Percentiles rank a stretch among this genome's conserved stretches.
Conservation (phyloP, 2,888 invertebrate genomes). For the Drosophila mercatorum region DNA sequence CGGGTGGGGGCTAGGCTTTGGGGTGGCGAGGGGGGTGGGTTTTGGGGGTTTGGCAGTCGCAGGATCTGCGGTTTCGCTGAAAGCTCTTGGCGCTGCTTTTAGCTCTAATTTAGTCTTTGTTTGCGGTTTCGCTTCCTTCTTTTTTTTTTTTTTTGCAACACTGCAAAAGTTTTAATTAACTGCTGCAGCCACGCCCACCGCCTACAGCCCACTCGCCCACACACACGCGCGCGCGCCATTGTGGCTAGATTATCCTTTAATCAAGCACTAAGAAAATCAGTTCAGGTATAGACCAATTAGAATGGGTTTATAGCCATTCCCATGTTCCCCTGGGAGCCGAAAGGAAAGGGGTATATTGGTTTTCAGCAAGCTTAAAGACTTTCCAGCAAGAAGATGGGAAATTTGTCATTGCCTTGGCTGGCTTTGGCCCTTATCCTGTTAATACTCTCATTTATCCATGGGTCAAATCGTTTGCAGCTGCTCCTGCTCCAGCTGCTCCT, state of each 20-base stretch:
- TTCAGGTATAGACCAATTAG: conserved; percentile 12
- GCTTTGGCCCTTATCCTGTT: neutral
- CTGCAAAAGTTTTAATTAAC: conserved; percentile 78
- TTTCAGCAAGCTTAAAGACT: neutral
- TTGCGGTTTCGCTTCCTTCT: conserved; percentile 69
- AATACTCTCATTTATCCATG: conserved; percentile 7
- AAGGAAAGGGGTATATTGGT: neutral
- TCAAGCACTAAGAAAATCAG: conserved; percentile 34
- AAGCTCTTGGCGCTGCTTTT: conserved; percentile 14
- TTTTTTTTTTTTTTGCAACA: conserved; percentile 42
- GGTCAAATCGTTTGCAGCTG: conserved; percentile 5
- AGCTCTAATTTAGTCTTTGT: conserved; percentile 73
- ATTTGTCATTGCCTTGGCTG: neutral
- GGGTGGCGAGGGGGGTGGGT: neutral
- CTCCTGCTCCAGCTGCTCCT: neutral
- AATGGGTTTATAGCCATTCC: conserved; percentile 2
- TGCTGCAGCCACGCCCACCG: conserved; percentile 54
- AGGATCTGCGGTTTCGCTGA: neutral
- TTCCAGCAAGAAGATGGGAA: neutral
- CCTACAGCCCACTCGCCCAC: neutral
- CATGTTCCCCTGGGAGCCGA: rapidly evolving
- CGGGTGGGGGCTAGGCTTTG: neutral
- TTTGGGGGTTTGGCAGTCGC: neutral
- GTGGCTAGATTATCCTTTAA: conserved; percentile 37
- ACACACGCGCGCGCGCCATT: neutral